Evolutionary conservation across 37 sponge, comb jelly and placozoan species (phyloP), one percentile per base, ranked within the genome.

Genomic region (Ianthella basta): DNA sequence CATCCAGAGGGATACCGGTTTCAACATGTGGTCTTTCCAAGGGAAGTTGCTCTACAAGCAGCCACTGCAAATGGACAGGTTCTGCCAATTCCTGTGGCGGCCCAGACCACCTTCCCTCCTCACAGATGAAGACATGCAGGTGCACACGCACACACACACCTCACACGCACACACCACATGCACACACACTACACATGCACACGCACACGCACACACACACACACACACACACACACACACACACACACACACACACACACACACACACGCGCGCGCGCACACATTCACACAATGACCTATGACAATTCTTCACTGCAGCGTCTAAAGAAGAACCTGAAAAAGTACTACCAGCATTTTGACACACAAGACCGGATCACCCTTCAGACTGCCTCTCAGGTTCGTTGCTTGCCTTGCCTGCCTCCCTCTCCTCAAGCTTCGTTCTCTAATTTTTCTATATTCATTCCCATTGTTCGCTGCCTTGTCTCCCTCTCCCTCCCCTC

Each of bases 61-160:
- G 57, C 90, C 90, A 1, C 35, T 80, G 24, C 20, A 54, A 18
- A 56, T 94, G 72, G 96, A 95, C 39, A 84, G 85, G 53, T 93
- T 98, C 59, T 88, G 97, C 55, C 92, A 88, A 84, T 79, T 96
- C 30, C 81, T 92, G 33, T 98, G 98, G 98, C 57, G 98, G 38
- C 98, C 98, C 29, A 53, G 96, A 61, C 98, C 98, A n/a, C 96
- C 94, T 21, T 63, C 93, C 18, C 89, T 95, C 6, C 96, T 98
- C 60, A 82, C 83, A 53, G 92, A 88, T 0, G 87, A 94, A 20
- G 92, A 91, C 81, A 64, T 94, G 24, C 69, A 89, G 87, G 96
- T 92, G 67, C 2, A 38, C 15, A 13, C 50, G 8, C 50, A 44
- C 50, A 44, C 50, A 44, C 50, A 44, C 50, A 44, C 50, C 50